A percentile compares a stretch with the other conserved stretches of the same genome.
These are phyloP conservation scores for Cranoglanis bouderius DNA, from an alignment of 2,113 vertebrate species.

Conservation along the genomic window DNA sequence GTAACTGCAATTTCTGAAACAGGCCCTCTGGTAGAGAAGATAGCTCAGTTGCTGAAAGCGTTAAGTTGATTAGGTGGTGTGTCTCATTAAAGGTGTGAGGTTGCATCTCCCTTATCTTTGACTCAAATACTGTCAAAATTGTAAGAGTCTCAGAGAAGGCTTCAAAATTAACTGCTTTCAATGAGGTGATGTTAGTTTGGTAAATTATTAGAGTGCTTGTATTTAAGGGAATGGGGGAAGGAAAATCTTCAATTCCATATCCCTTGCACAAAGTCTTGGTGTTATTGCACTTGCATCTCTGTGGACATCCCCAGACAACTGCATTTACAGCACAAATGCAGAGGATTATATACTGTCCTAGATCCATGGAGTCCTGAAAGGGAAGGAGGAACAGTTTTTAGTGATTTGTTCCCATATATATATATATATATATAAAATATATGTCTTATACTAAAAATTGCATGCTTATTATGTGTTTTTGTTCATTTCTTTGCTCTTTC, in stretches of 20 bases:
- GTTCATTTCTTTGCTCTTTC: too few relatives aligned
- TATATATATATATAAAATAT: too few relatives aligned
- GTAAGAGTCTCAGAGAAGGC: constrained; percentile 50
- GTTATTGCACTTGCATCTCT: constrained; percentile 59
- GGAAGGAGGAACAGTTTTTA: constrained; percentile 36
- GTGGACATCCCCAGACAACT: constrained; percentile 62
- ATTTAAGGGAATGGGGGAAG: constrained; percentile 54
- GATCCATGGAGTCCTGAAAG: constrained; percentile 65
- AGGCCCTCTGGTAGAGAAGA: constrained; percentile 66
- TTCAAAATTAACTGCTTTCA: constrained; percentile 65
- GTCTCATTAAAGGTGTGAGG: constrained; percentile 65
- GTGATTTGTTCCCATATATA: neutral
- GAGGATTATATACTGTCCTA: constrained; percentile 53
- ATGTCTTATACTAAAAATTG: too few relatives aligned
- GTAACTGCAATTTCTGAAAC: constrained; percentile 77
- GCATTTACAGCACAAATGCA: constrained; percentile 56
- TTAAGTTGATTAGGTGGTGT: constrained; percentile 52
- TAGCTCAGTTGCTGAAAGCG: constrained; percentile 56
- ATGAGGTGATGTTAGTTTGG: constrained; percentile 54
- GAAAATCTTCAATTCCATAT: constrained; percentile 61
- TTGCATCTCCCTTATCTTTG: constrained; percentile 59
- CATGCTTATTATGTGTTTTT: too few relatives aligned
- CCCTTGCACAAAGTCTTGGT: constrained; percentile 45
- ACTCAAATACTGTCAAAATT: constrained; percentile 51
- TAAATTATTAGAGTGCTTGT: constrained; percentile 51